A percentile compares a stretch with the other conserved stretches of the same genome.
phyloP scores from a whole-genome alignment of 2,113 vertebrate species.

The Protobothrops flavoviridis region DNA sequence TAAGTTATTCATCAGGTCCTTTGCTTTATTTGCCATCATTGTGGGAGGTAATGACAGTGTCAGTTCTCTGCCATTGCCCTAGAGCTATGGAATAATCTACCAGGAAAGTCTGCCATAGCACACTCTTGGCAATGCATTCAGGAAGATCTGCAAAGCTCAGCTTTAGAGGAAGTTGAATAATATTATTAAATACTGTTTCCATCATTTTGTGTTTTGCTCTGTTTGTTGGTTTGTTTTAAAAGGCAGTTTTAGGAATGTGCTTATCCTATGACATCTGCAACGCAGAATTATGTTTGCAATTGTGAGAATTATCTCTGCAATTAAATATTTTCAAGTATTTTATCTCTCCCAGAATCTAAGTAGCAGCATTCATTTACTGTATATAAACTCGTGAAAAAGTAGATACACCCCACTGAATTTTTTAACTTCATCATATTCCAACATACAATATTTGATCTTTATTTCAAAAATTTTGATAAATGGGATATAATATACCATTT shows the following conservation, averaged over 20 bases:
- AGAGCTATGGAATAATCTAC: neutral
- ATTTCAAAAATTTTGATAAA: neutral
- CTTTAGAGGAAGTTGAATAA: neutral
- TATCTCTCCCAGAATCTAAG: neutral
- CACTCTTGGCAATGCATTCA: neutral
- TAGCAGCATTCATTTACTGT: neutral
- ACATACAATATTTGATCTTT: neutral
- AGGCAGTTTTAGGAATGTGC: neutral
- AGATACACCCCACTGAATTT: neutral
- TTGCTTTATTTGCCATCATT: conserved; percentile 2
- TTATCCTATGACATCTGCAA: neutral
- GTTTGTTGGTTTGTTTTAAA: neutral
- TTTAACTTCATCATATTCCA: neutral
- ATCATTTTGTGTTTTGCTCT: neutral
- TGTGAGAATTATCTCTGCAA: neutral
- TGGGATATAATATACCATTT: neutral
- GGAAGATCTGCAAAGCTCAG: neutral
- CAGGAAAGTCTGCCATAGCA: neutral
- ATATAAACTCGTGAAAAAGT: neutral
- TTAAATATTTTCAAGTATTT: neutral
- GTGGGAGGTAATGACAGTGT: neutral
- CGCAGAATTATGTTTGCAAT: neutral
- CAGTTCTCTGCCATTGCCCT: neutral
- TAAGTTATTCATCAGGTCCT: neutral
- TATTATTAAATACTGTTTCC: neutral